Percentiles rank a stretch among this genome's conserved stretches.
phyloP scores from a whole-genome alignment of 2,888 invertebrate species.

The Cerceris ruficornis region DNA sequence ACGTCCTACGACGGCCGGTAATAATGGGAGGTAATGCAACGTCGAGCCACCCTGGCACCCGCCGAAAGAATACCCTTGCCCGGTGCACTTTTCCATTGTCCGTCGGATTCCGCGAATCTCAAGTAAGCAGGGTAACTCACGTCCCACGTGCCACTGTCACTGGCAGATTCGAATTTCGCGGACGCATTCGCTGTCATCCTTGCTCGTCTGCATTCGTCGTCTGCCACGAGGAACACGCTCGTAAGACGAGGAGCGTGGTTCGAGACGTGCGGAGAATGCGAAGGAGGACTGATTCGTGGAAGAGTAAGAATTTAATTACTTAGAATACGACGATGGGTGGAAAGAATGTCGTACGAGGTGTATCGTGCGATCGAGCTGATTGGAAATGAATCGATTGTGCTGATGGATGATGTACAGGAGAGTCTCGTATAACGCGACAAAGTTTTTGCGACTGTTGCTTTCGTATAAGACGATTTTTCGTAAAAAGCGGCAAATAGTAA shows the following conservation, averaged over 20 bases:
- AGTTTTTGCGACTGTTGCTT: no score
- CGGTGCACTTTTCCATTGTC: constrained; percentile 49
- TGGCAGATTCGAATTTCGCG: constrained; percentile 69
- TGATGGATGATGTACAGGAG: no score
- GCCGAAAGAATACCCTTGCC: constrained; percentile 35
- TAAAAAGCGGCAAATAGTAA: no score
- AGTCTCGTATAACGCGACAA: no score
- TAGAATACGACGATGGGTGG: neutral
- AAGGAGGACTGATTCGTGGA: constrained; percentile 25
- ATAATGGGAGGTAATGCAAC: constrained; percentile 53
- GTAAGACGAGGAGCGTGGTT: constrained; percentile 1
- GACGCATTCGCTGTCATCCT: constrained; percentile 49
- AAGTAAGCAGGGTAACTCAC: constrained; percentile 16
- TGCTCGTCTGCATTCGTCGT: constrained; percentile 26
- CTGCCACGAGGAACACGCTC: constrained; percentile 13
- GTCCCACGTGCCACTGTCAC: constrained; percentile 28
- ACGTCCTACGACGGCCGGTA: constrained; percentile 10
- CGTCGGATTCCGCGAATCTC: constrained; percentile 59
- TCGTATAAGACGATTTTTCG: no score
- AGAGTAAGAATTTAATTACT: constrained; percentile 43
- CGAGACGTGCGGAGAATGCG: constrained; percentile 20
- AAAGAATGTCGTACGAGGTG: constrained; percentile 13
- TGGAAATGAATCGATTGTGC: neutral
- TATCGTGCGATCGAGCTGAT: neutral
- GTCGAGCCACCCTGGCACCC: constrained; percentile 13